Conservation (phyloP, 30 jellyfish, hydroid and myxozoan genomes). For the Catostylus mosaicus region DNA sequence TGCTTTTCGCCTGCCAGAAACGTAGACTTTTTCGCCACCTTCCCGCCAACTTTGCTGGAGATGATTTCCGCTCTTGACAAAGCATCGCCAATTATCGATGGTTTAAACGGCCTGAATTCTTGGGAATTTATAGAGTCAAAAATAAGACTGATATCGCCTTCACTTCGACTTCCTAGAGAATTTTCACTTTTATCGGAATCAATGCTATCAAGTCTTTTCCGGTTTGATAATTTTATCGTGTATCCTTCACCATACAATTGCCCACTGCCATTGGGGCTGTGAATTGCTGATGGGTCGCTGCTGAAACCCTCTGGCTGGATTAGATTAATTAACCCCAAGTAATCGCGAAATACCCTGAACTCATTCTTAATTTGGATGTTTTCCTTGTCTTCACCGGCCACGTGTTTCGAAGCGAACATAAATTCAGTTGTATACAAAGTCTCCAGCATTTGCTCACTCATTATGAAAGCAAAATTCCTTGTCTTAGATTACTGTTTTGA, state of each 20-base stretch:
- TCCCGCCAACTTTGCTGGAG: slow-evolving; percentile 45
- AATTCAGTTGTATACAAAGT: slow-evolving; percentile 62
- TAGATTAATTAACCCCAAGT: slow-evolving; percentile 89
- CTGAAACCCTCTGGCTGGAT: slow-evolving; percentile 81
- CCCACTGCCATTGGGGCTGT: slow-evolving; percentile 18
- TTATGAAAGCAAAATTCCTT: neutral
- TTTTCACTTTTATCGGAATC: slow-evolving; percentile 93
- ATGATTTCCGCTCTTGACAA: slow-evolving; percentile 44
- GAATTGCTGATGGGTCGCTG: slow-evolving; percentile 28
- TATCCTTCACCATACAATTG: slow-evolving; percentile 26
- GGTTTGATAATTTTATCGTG: slow-evolving; percentile 32
- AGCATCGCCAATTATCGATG: slow-evolving; percentile 78
- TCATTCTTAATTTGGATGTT: slow-evolving; percentile 65
- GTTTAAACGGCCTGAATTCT: slow-evolving; percentile 55
- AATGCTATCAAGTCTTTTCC: slow-evolving; percentile 93
- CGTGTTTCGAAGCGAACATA: slow-evolving; percentile 72
- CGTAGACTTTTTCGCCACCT: slow-evolving; percentile 39
- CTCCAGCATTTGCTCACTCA: slow-evolving; percentile 77
- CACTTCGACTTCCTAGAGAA: slow-evolving; percentile 89
- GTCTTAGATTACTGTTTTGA: neutral
- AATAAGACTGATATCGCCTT: slow-evolving; percentile 66
- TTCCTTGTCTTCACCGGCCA: slow-evolving; percentile 75
- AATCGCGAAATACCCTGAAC: slow-evolving; percentile 93
- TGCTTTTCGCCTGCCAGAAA: slow-evolving; percentile 47
- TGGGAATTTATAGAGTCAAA: slow-evolving; percentile 60